Percentiles rank a stretch among this genome's conserved stretches.
These are phyloP conservation scores for Phenganax subtilis DNA, from an alignment of 92 coral and sea anemone species.

Conservation along the genomic window DNA sequence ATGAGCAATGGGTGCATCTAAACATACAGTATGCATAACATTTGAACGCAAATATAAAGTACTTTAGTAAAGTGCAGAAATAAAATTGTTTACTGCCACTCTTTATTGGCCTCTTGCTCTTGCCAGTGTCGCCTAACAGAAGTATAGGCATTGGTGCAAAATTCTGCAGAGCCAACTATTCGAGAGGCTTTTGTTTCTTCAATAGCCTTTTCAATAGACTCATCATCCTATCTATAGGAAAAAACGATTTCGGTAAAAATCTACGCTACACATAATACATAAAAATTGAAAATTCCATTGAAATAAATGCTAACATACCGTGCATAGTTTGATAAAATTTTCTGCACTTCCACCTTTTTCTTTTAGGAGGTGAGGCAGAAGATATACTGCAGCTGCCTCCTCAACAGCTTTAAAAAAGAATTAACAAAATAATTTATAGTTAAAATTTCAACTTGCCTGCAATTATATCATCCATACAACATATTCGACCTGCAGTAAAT, in stretches of 20 bases:
- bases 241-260: background rate
- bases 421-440: background rate
- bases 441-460: too few species aligned
- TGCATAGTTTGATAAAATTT: too few species aligned
- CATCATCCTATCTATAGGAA: slow-evolving; percentile 21
- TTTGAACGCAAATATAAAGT: background rate
- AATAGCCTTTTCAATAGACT: slow-evolving; percentile 10
- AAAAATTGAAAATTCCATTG: background rate
- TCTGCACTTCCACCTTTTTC: too few species aligned
- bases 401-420: slow-evolving; percentile 8
- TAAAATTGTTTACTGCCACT: background rate
- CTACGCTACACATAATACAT: background rate
- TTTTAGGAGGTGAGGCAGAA: too few species aligned
- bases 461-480: background rate
- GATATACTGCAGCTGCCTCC: too few species aligned
- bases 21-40: background rate
- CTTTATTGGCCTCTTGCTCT: slow-evolving; percentile 1
- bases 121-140: slow-evolving; percentile 19
- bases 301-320: slow-evolving; percentile 23
- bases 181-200: too few species aligned
- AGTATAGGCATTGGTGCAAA: slow-evolving; percentile 17
- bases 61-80: background rate
- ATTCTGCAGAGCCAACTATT: slow-evolving; percentile 31
- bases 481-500: background rate
- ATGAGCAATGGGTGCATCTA: too few species aligned